Conservation (phyloP, 2,888 invertebrate species). For the Anticlea derivata region DNA sequence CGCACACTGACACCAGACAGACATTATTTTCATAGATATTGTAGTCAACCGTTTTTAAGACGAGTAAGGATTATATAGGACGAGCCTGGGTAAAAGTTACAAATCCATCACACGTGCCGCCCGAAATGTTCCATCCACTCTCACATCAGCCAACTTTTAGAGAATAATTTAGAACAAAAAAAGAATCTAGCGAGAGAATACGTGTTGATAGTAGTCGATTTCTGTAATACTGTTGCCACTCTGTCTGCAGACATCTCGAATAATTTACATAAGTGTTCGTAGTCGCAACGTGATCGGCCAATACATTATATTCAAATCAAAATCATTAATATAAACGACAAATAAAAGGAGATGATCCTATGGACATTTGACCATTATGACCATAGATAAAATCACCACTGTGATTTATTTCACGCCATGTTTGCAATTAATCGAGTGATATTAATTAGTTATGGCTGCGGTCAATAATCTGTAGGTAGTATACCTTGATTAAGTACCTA, state of each 20-base stretch:
- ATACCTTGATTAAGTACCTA: neutral
- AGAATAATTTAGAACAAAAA: neutral
- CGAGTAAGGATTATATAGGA: too few relatives aligned
- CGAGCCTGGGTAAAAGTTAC: neutral
- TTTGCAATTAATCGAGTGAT: slow-evolving; percentile 61
- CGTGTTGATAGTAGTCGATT: slow-evolving; percentile 34
- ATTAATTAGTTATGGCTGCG: slow-evolving; percentile 65
- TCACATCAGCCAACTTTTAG: too few relatives aligned
- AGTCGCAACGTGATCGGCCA: slow-evolving; percentile 61
- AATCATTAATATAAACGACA: slow-evolving; percentile 66
- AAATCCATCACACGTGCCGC: neutral
- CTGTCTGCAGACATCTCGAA: slow-evolving; percentile 64
- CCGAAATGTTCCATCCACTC: neutral
- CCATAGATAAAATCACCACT: slow-evolving; percentile 52
- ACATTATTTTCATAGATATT: too few relatives aligned
- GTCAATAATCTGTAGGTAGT: slow-evolving; percentile 58
- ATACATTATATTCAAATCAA: slow-evolving; percentile 54
- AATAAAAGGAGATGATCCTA: slow-evolving; percentile 55
- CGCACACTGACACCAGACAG: too few relatives aligned
- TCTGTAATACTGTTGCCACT: slow-evolving; percentile 63
- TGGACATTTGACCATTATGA: slow-evolving; percentile 64
- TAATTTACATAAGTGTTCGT: slow-evolving; percentile 67
- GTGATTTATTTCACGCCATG: slow-evolving; percentile 65
- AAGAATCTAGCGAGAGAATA: slow-evolving; percentile 23
- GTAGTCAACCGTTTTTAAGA: too few relatives aligned